phyloP scores from a whole-genome alignment of 2,113 vertebrate species.

The Poeciliopsis turrubarensis region DNA sequence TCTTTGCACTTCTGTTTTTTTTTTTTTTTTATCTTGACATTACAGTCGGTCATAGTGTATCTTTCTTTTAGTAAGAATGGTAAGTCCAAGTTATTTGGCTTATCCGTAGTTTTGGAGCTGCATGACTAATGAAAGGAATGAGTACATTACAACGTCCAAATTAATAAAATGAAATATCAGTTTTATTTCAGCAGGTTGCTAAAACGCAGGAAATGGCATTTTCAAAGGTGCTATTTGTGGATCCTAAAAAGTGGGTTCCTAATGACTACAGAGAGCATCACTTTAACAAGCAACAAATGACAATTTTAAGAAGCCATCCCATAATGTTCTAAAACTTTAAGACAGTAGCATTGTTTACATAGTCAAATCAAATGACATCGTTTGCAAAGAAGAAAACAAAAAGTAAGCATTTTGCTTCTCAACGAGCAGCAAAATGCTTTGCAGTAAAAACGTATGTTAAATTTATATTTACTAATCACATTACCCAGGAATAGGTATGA shows the following conservation, averaged over 20 bases:
- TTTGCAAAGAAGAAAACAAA: neutral
- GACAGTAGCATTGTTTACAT: neutral
- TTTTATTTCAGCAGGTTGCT: slow-evolving; percentile 5
- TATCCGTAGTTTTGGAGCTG: neutral
- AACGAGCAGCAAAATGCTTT: neutral
- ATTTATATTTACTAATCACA: slow-evolving; percentile 13
- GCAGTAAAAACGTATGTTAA: neutral
- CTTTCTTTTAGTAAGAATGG: neutral
- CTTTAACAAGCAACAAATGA: neutral
- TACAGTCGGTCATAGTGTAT: neutral
- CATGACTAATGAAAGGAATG: too few species aligned
- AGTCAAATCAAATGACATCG: neutral
- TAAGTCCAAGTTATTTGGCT: neutral
- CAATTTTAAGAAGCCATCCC: neutral
- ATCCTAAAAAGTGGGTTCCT: neutral
- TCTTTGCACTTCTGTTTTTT: neutral
- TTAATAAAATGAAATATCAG: neutral
- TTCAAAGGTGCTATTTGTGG: neutral
- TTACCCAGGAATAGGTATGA: slow-evolving; percentile 19
- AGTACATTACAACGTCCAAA: neutral
- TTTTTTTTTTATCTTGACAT: neutral
- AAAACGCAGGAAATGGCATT: neutral
- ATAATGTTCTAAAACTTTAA: neutral
- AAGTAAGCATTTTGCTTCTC: neutral
- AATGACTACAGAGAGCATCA: neutral